Evolutionary conservation across 2,797 vertebrate genomes (phyloP).

Genomic region (Pangasius mekongensis): DNA sequence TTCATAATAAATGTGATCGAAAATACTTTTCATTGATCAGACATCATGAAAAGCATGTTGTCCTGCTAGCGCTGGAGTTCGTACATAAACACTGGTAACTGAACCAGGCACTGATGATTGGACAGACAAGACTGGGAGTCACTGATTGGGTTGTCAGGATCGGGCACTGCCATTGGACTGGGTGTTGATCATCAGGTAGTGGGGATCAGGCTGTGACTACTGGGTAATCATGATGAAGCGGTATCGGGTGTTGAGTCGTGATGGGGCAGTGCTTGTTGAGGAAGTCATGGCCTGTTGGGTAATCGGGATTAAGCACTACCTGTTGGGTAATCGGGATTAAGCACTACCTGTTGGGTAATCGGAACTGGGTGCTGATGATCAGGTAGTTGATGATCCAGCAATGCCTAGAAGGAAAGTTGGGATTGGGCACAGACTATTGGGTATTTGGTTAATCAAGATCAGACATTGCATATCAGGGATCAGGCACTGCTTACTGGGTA

Average conservation of each 20-base stretch:
- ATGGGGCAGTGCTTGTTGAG: background rate
- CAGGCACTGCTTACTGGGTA: background rate
- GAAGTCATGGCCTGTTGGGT: background rate
- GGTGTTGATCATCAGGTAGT: background rate
- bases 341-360: too few relatives aligned
- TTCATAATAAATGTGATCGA: conserved; percentile 62
- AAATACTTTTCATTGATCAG: conserved; percentile 4
- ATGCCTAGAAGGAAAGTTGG: background rate
- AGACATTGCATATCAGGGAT: too few relatives aligned
- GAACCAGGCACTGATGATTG: background rate
- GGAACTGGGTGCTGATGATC: background rate
- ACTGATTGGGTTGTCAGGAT: background rate
- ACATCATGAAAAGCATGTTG: conserved; percentile 2
- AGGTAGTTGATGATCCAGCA: background rate
- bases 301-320: background rate
- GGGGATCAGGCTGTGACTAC: too few relatives aligned
- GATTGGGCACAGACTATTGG: background rate
- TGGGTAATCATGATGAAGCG: too few relatives aligned
- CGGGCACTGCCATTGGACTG: background rate
- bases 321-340: background rate
- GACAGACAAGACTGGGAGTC: background rate
- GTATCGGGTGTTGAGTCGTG: too few relatives aligned
- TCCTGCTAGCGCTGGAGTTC: background rate
- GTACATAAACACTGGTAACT: background rate
- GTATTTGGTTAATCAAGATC: background rate